Percentiles rank a stretch among this genome's conserved stretches.
Conservation (phyloP, 2,113 vertebrate species). For the Agapornis roseicollis region DNA sequence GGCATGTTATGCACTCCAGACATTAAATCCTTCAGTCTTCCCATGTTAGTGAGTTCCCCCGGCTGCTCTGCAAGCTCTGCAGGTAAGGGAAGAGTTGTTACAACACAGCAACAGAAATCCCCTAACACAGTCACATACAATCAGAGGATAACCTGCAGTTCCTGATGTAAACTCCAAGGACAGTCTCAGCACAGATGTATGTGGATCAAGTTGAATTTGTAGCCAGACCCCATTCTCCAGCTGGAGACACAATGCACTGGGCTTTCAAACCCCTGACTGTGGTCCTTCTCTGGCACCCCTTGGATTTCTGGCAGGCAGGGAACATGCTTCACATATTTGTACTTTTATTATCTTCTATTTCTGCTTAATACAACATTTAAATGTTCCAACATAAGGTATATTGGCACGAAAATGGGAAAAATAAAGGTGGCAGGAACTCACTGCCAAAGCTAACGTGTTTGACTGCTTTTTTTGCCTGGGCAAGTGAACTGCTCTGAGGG, state of each 20-base stretch:
- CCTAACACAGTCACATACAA: neutral
- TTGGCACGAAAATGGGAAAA: neutral
- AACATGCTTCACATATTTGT: neutral
- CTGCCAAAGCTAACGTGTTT: neutral
- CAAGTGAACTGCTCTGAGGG: neutral
- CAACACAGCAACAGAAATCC: neutral
- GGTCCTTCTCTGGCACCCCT: neutral
- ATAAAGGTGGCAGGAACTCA: fast-evolving
- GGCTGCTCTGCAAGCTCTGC: neutral
- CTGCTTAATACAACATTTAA: neutral
- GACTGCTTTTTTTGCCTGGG: neutral
- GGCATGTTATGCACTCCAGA: neutral
- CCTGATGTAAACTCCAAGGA: neutral
- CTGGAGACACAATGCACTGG: neutral
- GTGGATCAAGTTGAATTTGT: neutral
- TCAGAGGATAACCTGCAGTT: neutral
- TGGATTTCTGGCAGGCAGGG: neutral
- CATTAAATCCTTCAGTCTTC: neutral
- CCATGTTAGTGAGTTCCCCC: fast-evolving
- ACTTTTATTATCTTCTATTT: neutral
- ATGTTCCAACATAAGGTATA: neutral
- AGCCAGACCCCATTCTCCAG: neutral
- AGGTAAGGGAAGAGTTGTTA: neutral
- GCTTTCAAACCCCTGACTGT: neutral
- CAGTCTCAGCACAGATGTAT: neutral